Percentiles rank a stretch among this genome's conserved stretches.
Evolutionary conservation across 2,888 invertebrate genomes (phyloP).

Genomic region (Malacosoma neustria): DNA sequence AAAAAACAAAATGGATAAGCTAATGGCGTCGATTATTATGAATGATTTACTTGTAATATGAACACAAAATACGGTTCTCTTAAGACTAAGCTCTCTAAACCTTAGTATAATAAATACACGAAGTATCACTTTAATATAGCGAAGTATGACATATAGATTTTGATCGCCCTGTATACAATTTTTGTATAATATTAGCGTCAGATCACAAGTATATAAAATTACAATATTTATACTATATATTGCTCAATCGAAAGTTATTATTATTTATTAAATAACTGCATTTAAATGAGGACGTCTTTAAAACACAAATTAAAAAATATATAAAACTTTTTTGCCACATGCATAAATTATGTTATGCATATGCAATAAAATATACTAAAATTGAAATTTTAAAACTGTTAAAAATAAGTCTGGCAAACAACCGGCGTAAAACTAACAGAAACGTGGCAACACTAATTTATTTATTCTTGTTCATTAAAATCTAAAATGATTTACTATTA

Average conservation of each 20-base stretch:
- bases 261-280: slow-evolving; percentile 11
- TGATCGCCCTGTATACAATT: slow-evolving; percentile 43
- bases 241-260: slow-evolving; percentile 36
- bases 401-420: slow-evolving; percentile 44
- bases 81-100: slow-evolving; percentile 41
- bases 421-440: slow-evolving; percentile 36
- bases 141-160: slow-evolving; percentile 31
- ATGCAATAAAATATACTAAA: too few relatives aligned
- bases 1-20: too few relatives aligned
- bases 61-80: slow-evolving; percentile 51
- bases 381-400: too few relatives aligned
- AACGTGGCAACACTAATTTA: slow-evolving; percentile 36
- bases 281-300: slow-evolving; percentile 1
- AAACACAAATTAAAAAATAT: slow-evolving; percentile 2
- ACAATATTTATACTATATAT: slow-evolving; percentile 30
- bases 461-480: slow-evolving; percentile 13
- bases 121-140: slow-evolving; percentile 28
- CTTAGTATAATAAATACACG: slow-evolving; percentile 25
- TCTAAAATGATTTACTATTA: slow-evolving; percentile 33
- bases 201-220: slow-evolving; percentile 36
- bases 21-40: background rate
- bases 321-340: slow-evolving; percentile 1
- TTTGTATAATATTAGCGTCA: slow-evolving; percentile 29
- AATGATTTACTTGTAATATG: slow-evolving; percentile 21
- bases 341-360: too few relatives aligned